Base-by-base conservation (phyloP, 1,140 invertebrate species). In the Zophobas atratus region DNA sequence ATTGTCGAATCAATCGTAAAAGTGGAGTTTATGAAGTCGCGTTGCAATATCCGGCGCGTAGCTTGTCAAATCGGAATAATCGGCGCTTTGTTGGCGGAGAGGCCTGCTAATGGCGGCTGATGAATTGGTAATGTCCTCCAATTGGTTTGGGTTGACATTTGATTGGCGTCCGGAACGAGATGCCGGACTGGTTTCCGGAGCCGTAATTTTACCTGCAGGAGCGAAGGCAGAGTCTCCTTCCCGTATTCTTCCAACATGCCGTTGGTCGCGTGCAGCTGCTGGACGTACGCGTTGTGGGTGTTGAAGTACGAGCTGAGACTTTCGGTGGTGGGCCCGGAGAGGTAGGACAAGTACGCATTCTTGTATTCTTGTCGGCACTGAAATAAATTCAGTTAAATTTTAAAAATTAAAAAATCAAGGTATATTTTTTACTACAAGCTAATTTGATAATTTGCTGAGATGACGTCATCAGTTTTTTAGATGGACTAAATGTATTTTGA, bases 251-350 rank as follows among this genome's bases (percentile, higher is more conserved):
- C 91, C 80, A 92, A 87, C 91, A 98, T 96, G 8, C 95, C 95
- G 85, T 99, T 99, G 70, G 96, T 96, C 43, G 96, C 95, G 79
- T 95, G 93, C 78, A 99, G 87, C 84, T 98, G 96, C 79, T 97
- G 94, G 20, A 98, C 93, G 88, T 98, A 98, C 55, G 92, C 92
- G 87, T 98, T 99, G 89, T 99, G 97, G 6, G 94, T 92, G 85
- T 97, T 96, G 82, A 96, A 92, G 86, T 98, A 97, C 48, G 91
- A 90, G 41, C 93, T 93, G 75, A 96, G 87, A 51, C 91, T 91
- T 67, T 91, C 90, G 75, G 91, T 91, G 77, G 89, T 92, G 84
- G 91, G 89, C 82, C 86, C 90, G 88, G 87, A 91, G 86, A 88
- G 90, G 84, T 97, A 93, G 55, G 91, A 90, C 76, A 93, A 88